Evolutionary conservation across 2,797 vertebrate species (phyloP).

Genomic region (Hafferia zeledoni): DNA sequence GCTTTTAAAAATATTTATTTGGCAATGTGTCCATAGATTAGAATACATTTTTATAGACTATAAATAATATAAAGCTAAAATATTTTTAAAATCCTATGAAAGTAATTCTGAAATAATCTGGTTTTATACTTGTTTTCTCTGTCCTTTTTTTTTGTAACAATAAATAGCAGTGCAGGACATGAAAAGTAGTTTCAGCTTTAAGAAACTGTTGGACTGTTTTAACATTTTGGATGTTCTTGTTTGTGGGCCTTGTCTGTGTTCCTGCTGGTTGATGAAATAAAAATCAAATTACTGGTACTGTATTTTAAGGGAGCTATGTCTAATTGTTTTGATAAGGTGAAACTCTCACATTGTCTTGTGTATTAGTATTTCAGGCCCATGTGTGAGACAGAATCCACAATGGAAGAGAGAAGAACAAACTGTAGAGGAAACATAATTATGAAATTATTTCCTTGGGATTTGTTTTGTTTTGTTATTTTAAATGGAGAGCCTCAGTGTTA

Average conservation of each 20-base stretch:
- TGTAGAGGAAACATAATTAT: not conserved
- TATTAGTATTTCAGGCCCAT: not conserved
- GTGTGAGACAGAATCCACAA: not conserved
- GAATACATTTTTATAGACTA: not conserved
- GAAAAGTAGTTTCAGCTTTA: not conserved
- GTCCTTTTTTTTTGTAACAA: not conserved
- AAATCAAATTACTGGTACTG: not conserved
- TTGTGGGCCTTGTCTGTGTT: not conserved
- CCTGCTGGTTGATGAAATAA: not conserved
- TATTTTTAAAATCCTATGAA: not conserved
- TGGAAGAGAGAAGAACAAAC: not conserved
- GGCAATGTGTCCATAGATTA: not conserved
- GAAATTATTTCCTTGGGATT: not conserved
- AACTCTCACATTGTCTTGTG: not conserved
- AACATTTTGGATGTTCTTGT: not conserved
- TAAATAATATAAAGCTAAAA: not conserved
- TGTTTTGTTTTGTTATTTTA: not conserved
- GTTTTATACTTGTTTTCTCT: not conserved
- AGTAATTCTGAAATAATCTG: not conserved
- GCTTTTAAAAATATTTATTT: slow-evolving; percentile 13
- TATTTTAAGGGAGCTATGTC: not conserved
- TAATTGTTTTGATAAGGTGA: not conserved
- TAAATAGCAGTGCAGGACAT: not conserved
- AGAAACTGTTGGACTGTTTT: not conserved
- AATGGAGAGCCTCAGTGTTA: not conserved